These are phyloP conservation scores for rabbit (Oryctolagus cuniculus) DNA, from an alignment of 2,113 vertebrate species.

Conservation along the genomic window mOryCun1.1 NC_091432.1:151915501-151916000, in stretches of 20 bases:
- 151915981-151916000: too few species aligned
- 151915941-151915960: too few species aligned
- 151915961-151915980: too few species aligned
- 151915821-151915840: too few species aligned
- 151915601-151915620: not conserved
- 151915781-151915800: not conserved
- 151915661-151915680: not conserved
- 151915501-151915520: not conserved
- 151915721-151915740: not conserved
- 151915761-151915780: not conserved
- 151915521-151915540: not conserved
- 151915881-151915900: too few species aligned
- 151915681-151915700: not conserved
- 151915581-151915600: not conserved
- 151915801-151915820: too few species aligned
- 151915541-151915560: not conserved
- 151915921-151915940: too few species aligned
- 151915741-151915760: not conserved
- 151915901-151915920: too few species aligned
- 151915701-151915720: not conserved
- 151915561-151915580: not conserved
- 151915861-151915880: too few species aligned
- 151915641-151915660: not conserved
- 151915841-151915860: too few species aligned
- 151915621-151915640: not conserved